Evolutionary conservation across 2,888 invertebrate species (phyloP).

Genomic region (Timandra comae): DNA sequence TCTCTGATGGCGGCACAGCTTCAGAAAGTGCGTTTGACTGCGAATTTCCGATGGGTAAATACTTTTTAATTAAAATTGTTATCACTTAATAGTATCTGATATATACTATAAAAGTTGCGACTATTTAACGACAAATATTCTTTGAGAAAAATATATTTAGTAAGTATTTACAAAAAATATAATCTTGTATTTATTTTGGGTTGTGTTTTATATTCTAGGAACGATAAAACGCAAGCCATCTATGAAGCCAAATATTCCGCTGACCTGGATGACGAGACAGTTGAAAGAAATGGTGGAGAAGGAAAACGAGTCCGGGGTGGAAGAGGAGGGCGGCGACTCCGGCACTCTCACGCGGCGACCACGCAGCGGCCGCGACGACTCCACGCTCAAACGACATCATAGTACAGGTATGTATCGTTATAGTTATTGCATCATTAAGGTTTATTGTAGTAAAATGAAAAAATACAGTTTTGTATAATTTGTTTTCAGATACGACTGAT

Average conservation of each 20-base stretch:
- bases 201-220: slow-evolving; percentile 51
- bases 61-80: not conserved
- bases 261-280: slow-evolving; percentile 93
- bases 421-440: no score
- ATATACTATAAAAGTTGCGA: not conserved
- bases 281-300: slow-evolving; percentile 92
- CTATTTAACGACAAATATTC: no score
- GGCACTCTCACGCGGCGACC: slow-evolving; percentile 75
- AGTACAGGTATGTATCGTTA: slow-evolving; percentile 39
- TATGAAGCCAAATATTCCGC: slow-evolving; percentile 92
- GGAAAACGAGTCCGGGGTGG: slow-evolving; percentile 43
- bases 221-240: slow-evolving; percentile 96
- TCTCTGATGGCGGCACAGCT: slow-evolving; percentile 85
- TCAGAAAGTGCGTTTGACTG: slow-evolving; percentile 85
- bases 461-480: not conserved
- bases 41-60: slow-evolving; percentile 83
- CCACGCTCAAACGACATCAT: slow-evolving; percentile 60
- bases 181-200: not conserved
- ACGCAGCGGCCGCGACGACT: slow-evolving; percentile 46
- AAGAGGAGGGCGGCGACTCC: slow-evolving; percentile 65
- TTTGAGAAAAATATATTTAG: no score
- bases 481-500: slow-evolving; percentile 41
- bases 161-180: not conserved
- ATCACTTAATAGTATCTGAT: not conserved
- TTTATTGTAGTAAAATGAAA: no score